phyloP scores from a whole-genome alignment of 2,888 invertebrate genomes.

The Monoplex corrugatus region DNA sequence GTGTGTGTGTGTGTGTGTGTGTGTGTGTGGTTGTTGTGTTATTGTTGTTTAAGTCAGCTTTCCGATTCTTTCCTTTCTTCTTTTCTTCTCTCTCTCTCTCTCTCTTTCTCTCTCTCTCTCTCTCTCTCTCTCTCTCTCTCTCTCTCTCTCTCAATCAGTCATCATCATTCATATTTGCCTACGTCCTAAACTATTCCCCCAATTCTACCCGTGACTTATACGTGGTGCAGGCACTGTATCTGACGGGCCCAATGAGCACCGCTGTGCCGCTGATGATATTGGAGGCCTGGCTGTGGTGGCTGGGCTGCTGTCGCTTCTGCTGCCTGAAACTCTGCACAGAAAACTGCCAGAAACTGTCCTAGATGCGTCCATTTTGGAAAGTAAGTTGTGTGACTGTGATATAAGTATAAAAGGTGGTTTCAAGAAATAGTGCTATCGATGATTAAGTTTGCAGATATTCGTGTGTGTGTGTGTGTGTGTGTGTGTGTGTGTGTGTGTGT shows the following conservation, averaged over 20 bases:
- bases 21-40: too few relatives aligned
- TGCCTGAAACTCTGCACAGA: constrained; percentile 74
- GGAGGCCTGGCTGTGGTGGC: constrained; percentile 28
- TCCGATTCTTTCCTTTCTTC: too few relatives aligned
- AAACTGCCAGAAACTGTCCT: constrained; percentile 74
- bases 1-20: constrained; percentile 22
- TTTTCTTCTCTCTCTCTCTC: not conserved
- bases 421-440: too few relatives aligned
- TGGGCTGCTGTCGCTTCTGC: constrained; percentile 55
- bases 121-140: constrained; percentile 4
- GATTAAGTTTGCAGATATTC: too few relatives aligned
- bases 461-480: not conserved
- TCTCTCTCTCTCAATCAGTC: constrained; percentile 13
- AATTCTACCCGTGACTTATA: too few relatives aligned
- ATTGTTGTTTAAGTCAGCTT: too few relatives aligned
- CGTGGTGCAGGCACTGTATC: constrained; percentile 1
- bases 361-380: constrained; percentile 59
- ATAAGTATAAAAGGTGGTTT: too few relatives aligned
- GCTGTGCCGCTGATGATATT: constrained; percentile 32
- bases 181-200: too few relatives aligned
- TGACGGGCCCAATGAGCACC: not conserved
- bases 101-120: not conserved
- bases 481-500: not conserved
- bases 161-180: too few relatives aligned
- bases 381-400: too few relatives aligned